Evolutionary conservation across 2,113 vertebrate genomes (phyloP).

Genomic region (Gnathonemus longibarbis): DNA sequence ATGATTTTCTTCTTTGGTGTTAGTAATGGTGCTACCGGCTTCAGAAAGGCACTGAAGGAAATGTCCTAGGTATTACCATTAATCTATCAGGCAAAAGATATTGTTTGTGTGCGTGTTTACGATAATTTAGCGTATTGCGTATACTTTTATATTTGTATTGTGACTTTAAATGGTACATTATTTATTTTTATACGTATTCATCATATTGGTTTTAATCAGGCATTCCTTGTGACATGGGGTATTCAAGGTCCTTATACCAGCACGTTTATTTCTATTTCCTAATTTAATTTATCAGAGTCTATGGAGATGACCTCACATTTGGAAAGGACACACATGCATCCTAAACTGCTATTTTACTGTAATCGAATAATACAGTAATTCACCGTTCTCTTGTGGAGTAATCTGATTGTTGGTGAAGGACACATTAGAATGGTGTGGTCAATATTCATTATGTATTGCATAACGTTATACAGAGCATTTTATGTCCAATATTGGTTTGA

Average conservation of each 20-base stretch:
- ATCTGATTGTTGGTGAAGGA: not conserved
- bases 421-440: not conserved
- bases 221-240: conserved; percentile 54
- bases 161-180: conserved; percentile 54
- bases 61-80: conserved; percentile 24
- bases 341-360: not conserved
- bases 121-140: conserved; percentile 39
- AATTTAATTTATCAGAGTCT: not conserved
- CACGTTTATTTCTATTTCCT: conserved; percentile 27
- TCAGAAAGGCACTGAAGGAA: conserved; percentile 25
- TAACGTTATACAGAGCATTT: not conserved
- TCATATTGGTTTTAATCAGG: conserved; percentile 51
- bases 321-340: not conserved
- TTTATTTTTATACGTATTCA: conserved; percentile 61
- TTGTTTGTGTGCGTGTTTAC: conserved; percentile 40
- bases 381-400: not conserved
- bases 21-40: conserved; percentile 36
- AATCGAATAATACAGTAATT: not conserved
- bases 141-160: conserved; percentile 53
- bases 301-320: not conserved
- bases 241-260: conserved; percentile 32
- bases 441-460: not conserved
- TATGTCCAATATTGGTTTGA: not conserved
- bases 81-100: conserved; percentile 35
- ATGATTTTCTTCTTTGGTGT: not conserved